Conservation (phyloP, 2,797 vertebrate species). For the Etheostoma perlongum region DNA sequence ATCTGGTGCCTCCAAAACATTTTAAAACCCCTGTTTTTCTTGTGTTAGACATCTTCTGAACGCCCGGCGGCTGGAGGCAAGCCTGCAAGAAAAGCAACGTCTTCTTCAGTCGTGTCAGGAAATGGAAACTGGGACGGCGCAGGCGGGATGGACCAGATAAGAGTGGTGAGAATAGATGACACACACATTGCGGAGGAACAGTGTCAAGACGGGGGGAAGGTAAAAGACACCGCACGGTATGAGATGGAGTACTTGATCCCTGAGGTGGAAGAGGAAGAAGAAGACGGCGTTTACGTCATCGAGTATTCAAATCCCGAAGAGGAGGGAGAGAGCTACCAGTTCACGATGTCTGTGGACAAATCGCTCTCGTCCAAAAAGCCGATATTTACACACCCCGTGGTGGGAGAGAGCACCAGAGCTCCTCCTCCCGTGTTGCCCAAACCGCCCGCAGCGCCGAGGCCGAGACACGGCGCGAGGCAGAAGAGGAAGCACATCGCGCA, state of each 20-base stretch:
- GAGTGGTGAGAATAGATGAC: constrained; percentile 61
- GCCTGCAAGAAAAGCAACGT: neutral
- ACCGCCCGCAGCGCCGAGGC: neutral
- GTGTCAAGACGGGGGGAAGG: constrained; percentile 19
- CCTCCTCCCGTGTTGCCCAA: neutral
- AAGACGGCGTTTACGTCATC: constrained; percentile 55
- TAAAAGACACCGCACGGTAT: neutral
- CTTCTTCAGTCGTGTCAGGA: neutral
- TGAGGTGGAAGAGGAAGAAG: constrained; percentile 43
- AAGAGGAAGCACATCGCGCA: constrained; percentile 1
- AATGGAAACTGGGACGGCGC: constrained; percentile 22
- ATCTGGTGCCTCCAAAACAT: neutral
- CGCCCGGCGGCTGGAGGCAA: neutral
- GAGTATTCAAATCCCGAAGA: constrained; percentile 69
- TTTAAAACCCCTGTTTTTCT: neutral
- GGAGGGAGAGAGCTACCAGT: constrained; percentile 66
- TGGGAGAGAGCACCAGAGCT: neutral
- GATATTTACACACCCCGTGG: fast-evolving
- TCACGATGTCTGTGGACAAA: constrained; percentile 55
- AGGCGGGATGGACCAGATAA: constrained; percentile 53
- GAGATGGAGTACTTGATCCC: constrained; percentile 53
- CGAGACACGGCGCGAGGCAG: neutral
- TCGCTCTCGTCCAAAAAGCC: constrained; percentile 20
- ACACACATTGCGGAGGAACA: constrained; percentile 45
- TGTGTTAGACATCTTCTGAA: neutral